Evolutionary conservation across 2,797 vertebrate species (phyloP), one percentile per base, ranked within the genome.

Genomic region (Chelidonichthys spinosus): DNA sequence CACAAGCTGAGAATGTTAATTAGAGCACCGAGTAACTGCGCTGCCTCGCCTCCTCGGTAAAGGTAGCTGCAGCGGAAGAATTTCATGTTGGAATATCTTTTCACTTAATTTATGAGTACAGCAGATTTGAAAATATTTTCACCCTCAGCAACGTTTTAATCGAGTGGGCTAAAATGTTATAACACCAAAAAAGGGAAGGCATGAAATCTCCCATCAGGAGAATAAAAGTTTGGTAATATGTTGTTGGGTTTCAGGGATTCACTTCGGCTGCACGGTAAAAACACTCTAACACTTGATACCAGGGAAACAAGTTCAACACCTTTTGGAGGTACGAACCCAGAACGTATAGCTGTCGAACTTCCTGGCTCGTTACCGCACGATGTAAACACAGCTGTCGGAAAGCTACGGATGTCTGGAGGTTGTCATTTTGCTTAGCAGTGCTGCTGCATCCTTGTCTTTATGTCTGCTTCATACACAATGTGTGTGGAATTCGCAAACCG

Each of bases 1-100:
- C 42, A 65, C n/a, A 9, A 15, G 37, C 62, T 61, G 49, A 2
- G 63, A 81, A 76, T 83, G 81, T 79, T 90, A 87, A 89, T 90
- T 87, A 78, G 76, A 73, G 63, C 75, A 68, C 74, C 43, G 49
- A 80, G 64, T 59, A 47, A 40, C 66, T 73, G 46, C 14, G 37
- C 53, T 61, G 54, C 67, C 76, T 11, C 2, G 14, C 43, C 63
- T 70, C 66, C 46, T n/a, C 74, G 63, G 74, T 82, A 67, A 70
- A 74, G 72, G 74, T 61, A 74, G 50, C 42, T 74, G 63, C 72
- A 71, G 43, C 67, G 44, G 15, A 78, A 72, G 55, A 68, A 17
- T 73, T 79, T 58, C 50, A 67, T 25, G 39, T 63, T 64, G 47
- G 35, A 65, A 63, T 58, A 62, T 58, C 13, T 63, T 71, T 66